Conservation (phyloP, 2,797 vertebrate genomes). For the Manis crassicaudata region DNA sequence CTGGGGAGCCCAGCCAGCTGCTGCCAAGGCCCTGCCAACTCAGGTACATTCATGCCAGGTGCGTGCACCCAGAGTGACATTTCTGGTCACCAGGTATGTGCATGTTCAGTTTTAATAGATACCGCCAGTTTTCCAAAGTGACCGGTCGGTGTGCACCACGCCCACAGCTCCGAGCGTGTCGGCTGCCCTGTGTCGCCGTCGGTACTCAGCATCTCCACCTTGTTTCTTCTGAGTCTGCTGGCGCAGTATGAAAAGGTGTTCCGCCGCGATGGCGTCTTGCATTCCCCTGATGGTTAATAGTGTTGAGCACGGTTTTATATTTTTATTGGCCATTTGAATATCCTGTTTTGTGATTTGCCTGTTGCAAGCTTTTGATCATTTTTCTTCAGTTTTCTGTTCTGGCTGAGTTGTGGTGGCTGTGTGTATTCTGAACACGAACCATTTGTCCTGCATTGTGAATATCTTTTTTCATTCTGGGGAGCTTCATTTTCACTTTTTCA, state of each 20-base stretch:
- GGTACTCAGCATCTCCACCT: too few relatives aligned
- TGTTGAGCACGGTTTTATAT: too few relatives aligned
- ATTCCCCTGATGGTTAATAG: neutral
- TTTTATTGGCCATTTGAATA: neutral
- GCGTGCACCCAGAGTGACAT: accelerated
- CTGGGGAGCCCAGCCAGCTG: neutral
- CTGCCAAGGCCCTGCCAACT: neutral
- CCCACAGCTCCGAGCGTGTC: neutral
- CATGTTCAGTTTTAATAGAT: accelerated
- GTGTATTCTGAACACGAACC: neutral
- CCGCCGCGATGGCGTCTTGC: neutral
- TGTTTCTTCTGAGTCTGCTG: neutral
- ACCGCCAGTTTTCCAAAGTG: neutral
- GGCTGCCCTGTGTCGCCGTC: neutral
- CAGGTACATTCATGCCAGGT: neutral
- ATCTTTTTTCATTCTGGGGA: neutral
- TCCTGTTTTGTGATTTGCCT: neutral
- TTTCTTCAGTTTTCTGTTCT: neutral
- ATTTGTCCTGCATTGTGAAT: neutral
- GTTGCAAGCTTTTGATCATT: neutral
- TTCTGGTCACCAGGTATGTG: neutral
- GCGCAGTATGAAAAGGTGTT: neutral
- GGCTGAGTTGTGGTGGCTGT: too few relatives aligned
- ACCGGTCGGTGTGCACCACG: neutral
- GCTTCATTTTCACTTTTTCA: neutral